Evolutionary conservation across 2,888 invertebrate genomes (phyloP), one percentile per base, ranked within the genome.

Genomic region (Bimastos eiseni): DNA sequence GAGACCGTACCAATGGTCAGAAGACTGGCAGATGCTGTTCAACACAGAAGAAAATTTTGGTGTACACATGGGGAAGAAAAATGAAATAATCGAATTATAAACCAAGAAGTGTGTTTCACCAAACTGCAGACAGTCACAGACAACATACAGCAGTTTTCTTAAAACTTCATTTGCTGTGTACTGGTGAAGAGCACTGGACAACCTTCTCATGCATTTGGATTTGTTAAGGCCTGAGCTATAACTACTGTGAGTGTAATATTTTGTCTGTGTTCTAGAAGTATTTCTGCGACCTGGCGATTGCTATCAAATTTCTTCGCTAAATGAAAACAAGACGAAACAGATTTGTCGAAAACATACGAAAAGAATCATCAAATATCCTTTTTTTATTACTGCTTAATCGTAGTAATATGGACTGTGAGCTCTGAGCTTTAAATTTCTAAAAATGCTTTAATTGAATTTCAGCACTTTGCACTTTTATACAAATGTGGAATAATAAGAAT

Each of bases 261-360:
- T 70, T 70, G n/a, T 70, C n/a, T 70, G 70, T 70, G 30, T 70
- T 83, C 0, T 33, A 84, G 90, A 84, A 24, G 84, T 84, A 17
- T 38, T 34, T 11, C n/a, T 90, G 37, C 34, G 90, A 55, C 89
- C 83, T 38, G 90, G 86, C 86, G 89, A 34, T 33, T 89, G 88
- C 95, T 98, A 97, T 95, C 97, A 98, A 93, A 98, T 98, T 93
- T 98, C 98, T 0, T 98, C 98, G 0, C 96, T 98, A 89, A 98
- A 98, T 95, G 98, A 98, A 94, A 97, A 97, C 91, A 97, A 97
- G 6, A 98, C 98, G 0, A 98, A 98, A 95, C 98, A 98, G 95
- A 96, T 98, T 90, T 98, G 98, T 95, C 96, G 98, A 70, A 97
- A 98, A 93, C 98, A 98, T 93, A 97, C 98, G 0, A 93, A 93